These are phyloP conservation scores for Holcopasites calliopsidis DNA, from an alignment of 1,140 invertebrate genomes.

Conservation along the genomic window DNA sequence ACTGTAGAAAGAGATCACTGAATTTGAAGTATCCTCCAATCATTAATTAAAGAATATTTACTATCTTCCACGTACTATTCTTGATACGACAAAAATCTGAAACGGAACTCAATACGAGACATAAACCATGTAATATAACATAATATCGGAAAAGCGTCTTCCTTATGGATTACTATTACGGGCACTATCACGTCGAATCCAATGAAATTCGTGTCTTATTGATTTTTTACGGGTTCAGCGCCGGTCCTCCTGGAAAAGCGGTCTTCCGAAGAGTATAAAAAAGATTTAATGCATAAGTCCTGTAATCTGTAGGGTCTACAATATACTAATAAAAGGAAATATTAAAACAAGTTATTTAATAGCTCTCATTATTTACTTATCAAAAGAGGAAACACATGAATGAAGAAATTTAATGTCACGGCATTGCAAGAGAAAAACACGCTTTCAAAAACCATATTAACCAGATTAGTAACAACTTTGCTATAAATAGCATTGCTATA, in stretches of 20 bases:
- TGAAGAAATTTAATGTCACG: too few species aligned
- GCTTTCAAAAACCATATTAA: background rate
- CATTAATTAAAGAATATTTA: too few species aligned
- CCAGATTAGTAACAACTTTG: too few species aligned
- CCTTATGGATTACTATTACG: background rate
- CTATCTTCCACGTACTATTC: too few species aligned
- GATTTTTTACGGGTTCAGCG: background rate
- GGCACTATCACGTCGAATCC: background rate
- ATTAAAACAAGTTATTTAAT: background rate
- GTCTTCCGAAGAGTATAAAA: background rate
- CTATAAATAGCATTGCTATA: too few species aligned
- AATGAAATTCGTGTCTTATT: constrained; percentile 21
- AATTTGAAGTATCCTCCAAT: too few species aligned
- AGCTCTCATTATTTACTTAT: too few species aligned
- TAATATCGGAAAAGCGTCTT: constrained; percentile 1
- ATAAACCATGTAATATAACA: background rate
- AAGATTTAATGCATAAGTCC: background rate
- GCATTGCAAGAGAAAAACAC: background rate
- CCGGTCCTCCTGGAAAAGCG: background rate
- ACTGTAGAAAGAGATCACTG: too few species aligned
- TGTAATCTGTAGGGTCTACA: background rate
- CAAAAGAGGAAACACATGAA: too few species aligned
- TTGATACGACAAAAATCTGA: background rate
- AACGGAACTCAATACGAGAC: background rate
- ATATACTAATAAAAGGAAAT: background rate